Base-by-base conservation (phyloP, 2,888 invertebrate species). In the Trypoxylon attenuatum region DNA sequence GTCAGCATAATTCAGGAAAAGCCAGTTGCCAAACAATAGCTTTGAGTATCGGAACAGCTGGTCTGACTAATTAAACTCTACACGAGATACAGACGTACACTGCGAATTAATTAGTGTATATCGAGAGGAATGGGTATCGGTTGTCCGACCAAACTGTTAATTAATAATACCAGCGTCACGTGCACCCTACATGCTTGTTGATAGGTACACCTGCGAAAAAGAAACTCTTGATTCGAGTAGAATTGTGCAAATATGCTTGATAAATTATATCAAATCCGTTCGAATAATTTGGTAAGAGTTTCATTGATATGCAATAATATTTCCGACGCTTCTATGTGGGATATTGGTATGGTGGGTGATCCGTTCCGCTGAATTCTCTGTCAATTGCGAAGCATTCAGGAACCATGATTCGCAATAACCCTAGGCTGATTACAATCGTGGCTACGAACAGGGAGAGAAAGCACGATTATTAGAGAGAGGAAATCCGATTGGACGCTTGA, bases 91-190 rank as follows among this genome's bases (percentile, higher is more conserved):
- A 18, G 38, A 13, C n/a, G n/a, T n/a, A n/a, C n/a, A n/a, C n/a
- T n/a, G n/a, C n/a, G 50, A 64, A 63, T 18, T 72, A 69, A 74
- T 74, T 74, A 74, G 58, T 59, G 49, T 50, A 25, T 54, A 29
- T 41, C 33, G 42, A 41, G 49, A 55, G 55, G 51, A 55, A n/a
- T n/a, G 55, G 51, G 42, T 53, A 64, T 69, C 65, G 55, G 29
- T 10, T 66, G 58, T 25, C 56, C 21, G 23, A 55, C 54, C 41
- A 59, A 58, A 52, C 45, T 51, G 54, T 57, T 66, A 58, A 71
- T 69, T 74, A 74, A 69, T 73, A 56, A 42, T 51, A 53, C 43
- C 72, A 55, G 4, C 3, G 6, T 18, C 69, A 59, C 8, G 23
- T n/a, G n/a, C n/a, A n/a, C 22, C 15, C 42, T 25, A 43, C 15